Conservation (phyloP, 2,113 vertebrate species). For the Nerophis lumbriciformis region DNA sequence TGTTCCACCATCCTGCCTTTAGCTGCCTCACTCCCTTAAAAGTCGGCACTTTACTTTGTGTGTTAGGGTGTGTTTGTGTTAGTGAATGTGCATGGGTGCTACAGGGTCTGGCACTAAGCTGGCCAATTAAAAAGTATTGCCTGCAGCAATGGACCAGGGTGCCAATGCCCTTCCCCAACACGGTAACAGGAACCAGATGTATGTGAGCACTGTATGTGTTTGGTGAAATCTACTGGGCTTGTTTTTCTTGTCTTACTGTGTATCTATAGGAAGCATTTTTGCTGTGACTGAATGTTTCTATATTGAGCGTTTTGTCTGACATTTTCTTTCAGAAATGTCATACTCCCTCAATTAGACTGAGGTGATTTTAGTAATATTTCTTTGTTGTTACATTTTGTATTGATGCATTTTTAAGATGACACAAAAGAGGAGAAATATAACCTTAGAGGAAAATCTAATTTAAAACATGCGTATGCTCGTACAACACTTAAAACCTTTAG, state of each 20-base stretch:
- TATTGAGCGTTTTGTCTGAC: not conserved
- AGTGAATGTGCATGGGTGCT: constrained; percentile 25
- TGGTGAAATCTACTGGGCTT: constrained; percentile 14
- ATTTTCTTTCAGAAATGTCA: not conserved
- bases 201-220: constrained; percentile 27
- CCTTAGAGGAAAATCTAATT: too few species aligned
- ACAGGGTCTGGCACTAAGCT: constrained; percentile 60
- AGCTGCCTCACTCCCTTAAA: constrained; percentile 6
- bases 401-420: not conserved
- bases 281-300: not conserved
- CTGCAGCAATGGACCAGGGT: constrained; percentile 60
- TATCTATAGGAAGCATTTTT: not conserved
- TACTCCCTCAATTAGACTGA: not conserved
- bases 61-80: constrained; percentile 9
- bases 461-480: too few species aligned
- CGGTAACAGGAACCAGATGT: constrained; percentile 69
- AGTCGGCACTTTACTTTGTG: constrained; percentile 19
- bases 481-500: too few species aligned
- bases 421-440: too few species aligned
- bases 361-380: not conserved
- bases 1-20: too few species aligned
- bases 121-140: constrained; percentile 66
- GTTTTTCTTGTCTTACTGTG: constrained; percentile 30
- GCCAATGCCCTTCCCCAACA: constrained; percentile 59
- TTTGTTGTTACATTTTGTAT: not conserved